Percentiles rank a stretch among this genome's conserved stretches.
Conservation (phyloP, 2,113 vertebrate species). For the Saguinus midas region DNA sequence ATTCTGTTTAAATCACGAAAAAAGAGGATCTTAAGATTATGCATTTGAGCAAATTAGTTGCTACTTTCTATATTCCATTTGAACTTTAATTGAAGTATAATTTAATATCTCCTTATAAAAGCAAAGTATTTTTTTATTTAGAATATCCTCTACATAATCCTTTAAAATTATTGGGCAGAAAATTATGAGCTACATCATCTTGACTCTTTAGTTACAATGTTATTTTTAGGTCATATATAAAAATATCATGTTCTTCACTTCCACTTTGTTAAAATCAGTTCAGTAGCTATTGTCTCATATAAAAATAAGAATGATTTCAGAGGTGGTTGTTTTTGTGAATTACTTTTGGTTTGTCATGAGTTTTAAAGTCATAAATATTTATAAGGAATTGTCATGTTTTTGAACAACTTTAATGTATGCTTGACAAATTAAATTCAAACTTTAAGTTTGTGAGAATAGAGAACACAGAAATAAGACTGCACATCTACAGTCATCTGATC, state of each 20-base stretch:
- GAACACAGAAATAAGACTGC: too few relatives aligned
- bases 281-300: neutral
- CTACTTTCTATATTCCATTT: conserved; percentile 43
- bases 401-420: neutral
- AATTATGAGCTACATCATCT: neutral
- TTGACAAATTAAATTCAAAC: neutral
- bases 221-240: neutral
- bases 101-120: conserved; percentile 21
- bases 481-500: too few relatives aligned
- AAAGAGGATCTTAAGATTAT: conserved; percentile 31
- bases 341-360: neutral
- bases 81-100: conserved; percentile 48
- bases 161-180: neutral
- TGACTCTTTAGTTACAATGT: neutral
- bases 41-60: conserved; percentile 4
- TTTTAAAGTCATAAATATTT: neutral
- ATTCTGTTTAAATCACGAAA: neutral
- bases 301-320: neutral
- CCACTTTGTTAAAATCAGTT: neutral
- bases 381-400: neutral
- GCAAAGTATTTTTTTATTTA: conserved; percentile 45
- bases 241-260: neutral
- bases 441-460: neutral
- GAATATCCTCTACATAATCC: neutral
- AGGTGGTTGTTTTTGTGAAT: neutral